A percentile compares a stretch with the other conserved stretches of the same genome.
Conservation (phyloP, 2,113 vertebrate species). For the Blennius ocellaris region DNA sequence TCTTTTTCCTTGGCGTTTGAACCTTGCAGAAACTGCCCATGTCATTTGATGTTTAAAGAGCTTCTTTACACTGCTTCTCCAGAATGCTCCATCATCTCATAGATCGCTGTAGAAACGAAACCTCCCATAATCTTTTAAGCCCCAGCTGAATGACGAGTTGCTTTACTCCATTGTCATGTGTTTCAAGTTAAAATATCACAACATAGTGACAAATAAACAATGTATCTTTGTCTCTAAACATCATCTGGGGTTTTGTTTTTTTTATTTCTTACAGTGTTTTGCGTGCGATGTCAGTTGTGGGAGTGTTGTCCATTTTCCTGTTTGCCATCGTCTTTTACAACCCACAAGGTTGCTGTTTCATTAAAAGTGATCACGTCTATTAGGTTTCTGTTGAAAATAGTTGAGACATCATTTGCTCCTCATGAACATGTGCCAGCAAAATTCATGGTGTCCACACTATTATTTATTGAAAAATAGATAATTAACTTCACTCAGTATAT, state of each 20-base stretch:
- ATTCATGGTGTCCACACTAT: too few species aligned
- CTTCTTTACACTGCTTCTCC: not conserved
- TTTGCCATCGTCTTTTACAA: conserved; percentile 1
- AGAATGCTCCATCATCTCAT: not conserved
- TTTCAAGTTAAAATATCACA: not conserved
- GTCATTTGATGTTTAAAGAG: too few species aligned
- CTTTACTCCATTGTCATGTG: not conserved
- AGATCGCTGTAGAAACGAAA: not conserved
- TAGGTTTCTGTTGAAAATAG: conserved; percentile 27
- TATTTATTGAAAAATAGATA: too few species aligned
- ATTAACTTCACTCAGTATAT: too few species aligned
- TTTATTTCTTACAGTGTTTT: conserved; percentile 1
- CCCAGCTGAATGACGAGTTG: not conserved
- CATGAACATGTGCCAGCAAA: conserved; percentile 4
- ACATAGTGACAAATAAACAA: conserved; percentile 8
- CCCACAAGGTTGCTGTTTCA: conserved; percentile 31
- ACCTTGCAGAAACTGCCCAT: too few species aligned
- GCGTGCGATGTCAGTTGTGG: not conserved
- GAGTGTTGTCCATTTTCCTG: not conserved
- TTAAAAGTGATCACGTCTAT: conserved; percentile 28
- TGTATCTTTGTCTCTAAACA: conserved; percentile 26
- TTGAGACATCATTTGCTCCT: not conserved
- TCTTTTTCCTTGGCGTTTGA: too few species aligned
- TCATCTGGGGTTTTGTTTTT: not conserved
- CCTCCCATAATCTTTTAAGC: not conserved